Percentiles rank a stretch among this genome's conserved stretches.
Evolutionary conservation across 2,888 invertebrate genomes (phyloP).

Genomic region (Dione juno): DNA sequence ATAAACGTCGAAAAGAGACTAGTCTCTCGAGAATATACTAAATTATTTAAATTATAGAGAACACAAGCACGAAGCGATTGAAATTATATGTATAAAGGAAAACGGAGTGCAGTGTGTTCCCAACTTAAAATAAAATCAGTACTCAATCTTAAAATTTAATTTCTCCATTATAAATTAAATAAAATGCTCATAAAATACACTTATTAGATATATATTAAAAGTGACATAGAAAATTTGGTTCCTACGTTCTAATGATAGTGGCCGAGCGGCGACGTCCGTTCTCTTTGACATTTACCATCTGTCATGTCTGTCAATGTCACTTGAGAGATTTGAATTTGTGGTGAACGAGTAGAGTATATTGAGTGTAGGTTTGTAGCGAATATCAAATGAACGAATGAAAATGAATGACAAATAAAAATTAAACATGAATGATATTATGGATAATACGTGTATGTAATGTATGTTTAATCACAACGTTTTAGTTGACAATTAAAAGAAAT

Average conservation of each 20-base stretch:
- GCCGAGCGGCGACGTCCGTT: slow-evolving; percentile 63
- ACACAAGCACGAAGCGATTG: slow-evolving; percentile 58
- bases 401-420: slow-evolving; percentile 21
- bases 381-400: slow-evolving; percentile 18
- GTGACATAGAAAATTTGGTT: slow-evolving; percentile 82
- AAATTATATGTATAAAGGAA: slow-evolving; percentile 14
- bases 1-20: slow-evolving; percentile 57
- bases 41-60: slow-evolving; percentile 56
- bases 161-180: slow-evolving; percentile 77
- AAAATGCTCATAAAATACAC: slow-evolving; percentile 81
- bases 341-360: background rate
- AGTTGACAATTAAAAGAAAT: background rate
- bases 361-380: background rate
- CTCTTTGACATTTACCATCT: slow-evolving; percentile 7
- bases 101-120: slow-evolving; percentile 65
- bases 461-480: background rate
- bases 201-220: slow-evolving; percentile 75
- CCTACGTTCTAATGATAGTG: slow-evolving; percentile 77
- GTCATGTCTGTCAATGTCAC: background rate
- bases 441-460: background rate
- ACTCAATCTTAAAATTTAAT: slow-evolving; percentile 72
- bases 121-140: slow-evolving; percentile 74
- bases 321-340: background rate
- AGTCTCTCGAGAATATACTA: slow-evolving; percentile 55
- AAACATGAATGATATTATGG: slow-evolving; percentile 20